phyloP scores from a whole-genome alignment of 1,140 invertebrate species.

The Zaprionus camerounensis region DNA sequence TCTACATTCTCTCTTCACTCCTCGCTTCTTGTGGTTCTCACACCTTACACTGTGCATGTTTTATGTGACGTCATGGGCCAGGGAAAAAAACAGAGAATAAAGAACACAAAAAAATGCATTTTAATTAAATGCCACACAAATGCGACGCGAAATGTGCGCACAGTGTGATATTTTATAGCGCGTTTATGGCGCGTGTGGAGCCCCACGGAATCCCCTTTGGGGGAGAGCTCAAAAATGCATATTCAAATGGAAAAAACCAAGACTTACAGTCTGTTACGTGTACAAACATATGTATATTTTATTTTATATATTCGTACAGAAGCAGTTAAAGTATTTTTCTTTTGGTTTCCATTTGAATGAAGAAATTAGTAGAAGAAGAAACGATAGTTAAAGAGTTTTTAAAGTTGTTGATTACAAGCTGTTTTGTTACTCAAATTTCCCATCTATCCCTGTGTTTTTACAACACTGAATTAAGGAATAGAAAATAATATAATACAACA shows the following conservation, averaged over 20 bases:
- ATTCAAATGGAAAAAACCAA: not conserved
- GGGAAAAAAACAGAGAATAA: conserved; percentile 9
- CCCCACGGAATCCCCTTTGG: not conserved
- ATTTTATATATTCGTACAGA: not conserved
- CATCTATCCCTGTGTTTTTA: no score
- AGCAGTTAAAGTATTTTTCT: not conserved
- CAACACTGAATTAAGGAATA: no score
- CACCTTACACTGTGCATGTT: conserved; percentile 55
- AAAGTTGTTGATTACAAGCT: no score
- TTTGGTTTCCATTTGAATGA: not conserved
- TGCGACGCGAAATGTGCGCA: conserved; percentile 70
- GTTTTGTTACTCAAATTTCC: no score
- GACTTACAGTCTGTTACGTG: not conserved
- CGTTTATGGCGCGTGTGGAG: conserved; percentile 1
- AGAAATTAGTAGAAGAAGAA: no score
- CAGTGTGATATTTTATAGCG: conserved; percentile 65
- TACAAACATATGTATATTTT: not conserved
- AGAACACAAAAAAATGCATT: conserved; percentile 58
- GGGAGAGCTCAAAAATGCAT: not conserved
- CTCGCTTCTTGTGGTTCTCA: conserved; percentile 17
- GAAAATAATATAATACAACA: no score
- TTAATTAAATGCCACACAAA: conserved; percentile 80
- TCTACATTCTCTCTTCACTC: conserved; percentile 48
- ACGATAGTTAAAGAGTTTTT: no score
- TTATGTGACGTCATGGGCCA: conserved; percentile 61